Percentiles rank a stretch among this genome's conserved stretches.
phyloP scores from a whole-genome alignment of 2,113 vertebrate genomes.

The Pteruthius melanotis region DNA sequence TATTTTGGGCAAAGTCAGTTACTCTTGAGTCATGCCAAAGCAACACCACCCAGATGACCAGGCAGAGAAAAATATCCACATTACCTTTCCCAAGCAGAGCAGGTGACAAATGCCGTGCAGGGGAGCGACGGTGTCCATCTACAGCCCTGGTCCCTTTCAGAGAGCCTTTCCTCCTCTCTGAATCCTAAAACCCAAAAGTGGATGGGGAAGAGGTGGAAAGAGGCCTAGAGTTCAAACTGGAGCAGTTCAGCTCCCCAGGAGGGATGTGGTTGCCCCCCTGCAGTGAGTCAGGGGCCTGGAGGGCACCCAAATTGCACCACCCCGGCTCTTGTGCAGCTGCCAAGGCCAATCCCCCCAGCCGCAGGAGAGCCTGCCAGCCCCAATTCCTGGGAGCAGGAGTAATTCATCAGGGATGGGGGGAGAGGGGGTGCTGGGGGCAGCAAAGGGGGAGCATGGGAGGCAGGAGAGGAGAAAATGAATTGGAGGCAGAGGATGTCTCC shows the following conservation, averaged over 20 bases:
- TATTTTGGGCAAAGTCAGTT: background rate
- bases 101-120: accelerated
- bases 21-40: background rate
- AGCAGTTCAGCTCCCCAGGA: background rate
- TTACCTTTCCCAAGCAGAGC: background rate
- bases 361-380: background rate
- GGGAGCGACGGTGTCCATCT: accelerated
- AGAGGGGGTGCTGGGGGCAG: background rate
- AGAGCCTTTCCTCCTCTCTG: background rate
- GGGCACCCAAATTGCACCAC: background rate
- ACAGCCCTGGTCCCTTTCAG: background rate
- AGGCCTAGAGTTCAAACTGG: background rate
- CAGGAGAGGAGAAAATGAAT: background rate
- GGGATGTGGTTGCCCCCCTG: background rate
- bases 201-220: background rate
- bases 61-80: background rate
- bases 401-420: accelerated
- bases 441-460: accelerated
- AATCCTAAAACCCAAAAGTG: background rate
- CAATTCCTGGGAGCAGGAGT: background rate
- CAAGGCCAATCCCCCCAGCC: background rate
- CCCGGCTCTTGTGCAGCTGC: accelerated
- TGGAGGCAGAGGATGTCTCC: accelerated
- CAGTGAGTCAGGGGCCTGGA: background rate
- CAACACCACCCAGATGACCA: background rate